Conservation (phyloP, 2,888 invertebrate genomes). For the Heliconius erato region DNA sequence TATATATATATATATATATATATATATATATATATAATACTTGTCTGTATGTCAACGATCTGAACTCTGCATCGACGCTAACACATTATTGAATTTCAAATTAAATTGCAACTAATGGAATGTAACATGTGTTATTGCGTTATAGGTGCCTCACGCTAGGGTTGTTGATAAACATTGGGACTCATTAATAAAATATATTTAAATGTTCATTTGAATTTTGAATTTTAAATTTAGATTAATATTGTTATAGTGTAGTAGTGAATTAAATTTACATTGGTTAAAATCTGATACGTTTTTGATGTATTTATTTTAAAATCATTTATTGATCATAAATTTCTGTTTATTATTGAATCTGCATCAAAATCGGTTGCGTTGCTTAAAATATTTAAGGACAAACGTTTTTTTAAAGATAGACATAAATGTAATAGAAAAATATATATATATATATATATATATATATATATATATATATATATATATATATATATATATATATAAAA, state of each 20-base stretch:
- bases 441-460: no score
- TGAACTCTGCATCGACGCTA: slow-evolving; percentile 21
- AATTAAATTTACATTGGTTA: no score
- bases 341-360: not conserved
- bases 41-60: slow-evolving; percentile 14
- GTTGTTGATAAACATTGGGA: slow-evolving; percentile 21
- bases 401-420: not conserved
- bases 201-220: not conserved
- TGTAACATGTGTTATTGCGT: slow-evolving; percentile 42
- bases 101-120: slow-evolving; percentile 44
- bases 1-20: no score
- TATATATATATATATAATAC: no score
- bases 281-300: no score
- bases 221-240: not conserved
- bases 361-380: not conserved
- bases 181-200: not conserved
- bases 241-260: not conserved
- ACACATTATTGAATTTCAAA: slow-evolving; percentile 41
- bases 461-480: no score
- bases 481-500: not conserved
- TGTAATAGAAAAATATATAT: not conserved
- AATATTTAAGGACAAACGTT: not conserved
- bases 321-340: no score
- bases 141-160: slow-evolving; percentile 29
- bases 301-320: no score